Conservation (phyloP, 1,140 invertebrate genomes). For the Daktulosphaira vitifoliae region DNA sequence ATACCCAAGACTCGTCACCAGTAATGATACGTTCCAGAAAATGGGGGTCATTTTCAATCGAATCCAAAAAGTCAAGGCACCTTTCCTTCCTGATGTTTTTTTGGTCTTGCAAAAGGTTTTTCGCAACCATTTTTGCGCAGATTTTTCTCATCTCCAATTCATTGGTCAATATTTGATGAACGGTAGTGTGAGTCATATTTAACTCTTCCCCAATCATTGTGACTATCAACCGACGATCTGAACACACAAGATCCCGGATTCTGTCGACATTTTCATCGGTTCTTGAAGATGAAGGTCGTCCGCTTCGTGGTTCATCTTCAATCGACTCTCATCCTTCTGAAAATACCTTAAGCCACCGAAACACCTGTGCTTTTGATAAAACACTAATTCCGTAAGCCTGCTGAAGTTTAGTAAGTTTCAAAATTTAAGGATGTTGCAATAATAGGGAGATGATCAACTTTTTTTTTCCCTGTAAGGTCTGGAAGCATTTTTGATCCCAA, state of each 20-base stretch:
- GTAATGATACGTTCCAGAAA: conserved; percentile 35
- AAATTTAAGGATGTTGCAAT: too few relatives aligned
- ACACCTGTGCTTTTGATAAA: conserved; percentile 7
- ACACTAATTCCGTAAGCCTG: conserved; percentile 29
- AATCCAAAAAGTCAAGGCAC: neutral
- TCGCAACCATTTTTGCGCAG: too few relatives aligned
- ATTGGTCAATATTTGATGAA: too few relatives aligned
- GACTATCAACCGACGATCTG: conserved; percentile 23
- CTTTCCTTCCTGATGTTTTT: neutral
- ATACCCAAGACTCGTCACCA: conserved; percentile 39
- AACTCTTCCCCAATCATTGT: too few relatives aligned
- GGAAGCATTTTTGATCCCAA: too few relatives aligned
- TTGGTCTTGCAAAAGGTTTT: too few relatives aligned
- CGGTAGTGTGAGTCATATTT: too few relatives aligned
- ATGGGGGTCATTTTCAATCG: neutral
- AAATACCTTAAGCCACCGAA: conserved; percentile 34
- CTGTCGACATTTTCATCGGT: conserved; percentile 24
- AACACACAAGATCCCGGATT: conserved; percentile 35
- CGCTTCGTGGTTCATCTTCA: conserved; percentile 18
- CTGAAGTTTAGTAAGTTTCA: conserved; percentile 20
- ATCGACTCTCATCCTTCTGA: conserved; percentile 31
- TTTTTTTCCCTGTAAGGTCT: too few relatives aligned
- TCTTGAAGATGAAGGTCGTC: conserved; percentile 17
- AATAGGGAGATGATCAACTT: too few relatives aligned
- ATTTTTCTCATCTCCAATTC: too few relatives aligned